A percentile compares a stretch with the other conserved stretches of the same genome.
Conservation (phyloP, 2,888 invertebrate species). For the Molorchus minor region DNA sequence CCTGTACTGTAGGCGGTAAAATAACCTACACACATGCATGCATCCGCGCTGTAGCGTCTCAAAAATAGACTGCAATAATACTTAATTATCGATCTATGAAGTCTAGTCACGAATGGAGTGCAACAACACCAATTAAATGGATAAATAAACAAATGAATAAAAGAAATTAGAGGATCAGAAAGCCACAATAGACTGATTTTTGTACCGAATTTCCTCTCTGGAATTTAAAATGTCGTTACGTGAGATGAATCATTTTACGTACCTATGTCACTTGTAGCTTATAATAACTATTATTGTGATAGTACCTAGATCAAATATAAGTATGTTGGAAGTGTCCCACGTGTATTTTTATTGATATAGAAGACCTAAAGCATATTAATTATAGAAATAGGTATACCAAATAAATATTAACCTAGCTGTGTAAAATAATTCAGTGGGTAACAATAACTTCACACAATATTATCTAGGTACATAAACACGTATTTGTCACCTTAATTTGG, state of each 20-base stretch:
- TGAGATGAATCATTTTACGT: constrained; percentile 16
- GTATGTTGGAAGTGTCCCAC: no score
- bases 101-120: not conserved
- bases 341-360: no score
- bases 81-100: not conserved
- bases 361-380: no score
- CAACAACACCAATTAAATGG: constrained; percentile 3
- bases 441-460: no score
- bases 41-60: not conserved
- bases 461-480: not conserved
- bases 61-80: constrained; percentile 2
- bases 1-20: constrained; percentile 19
- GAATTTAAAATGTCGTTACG: constrained; percentile 5
- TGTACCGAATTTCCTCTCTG: constrained; percentile 2
- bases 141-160: constrained; percentile 13
- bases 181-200: not conserved
- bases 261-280: no score
- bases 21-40: constrained; percentile 9
- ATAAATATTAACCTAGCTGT: no score
- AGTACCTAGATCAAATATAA: no score
- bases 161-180: not conserved
- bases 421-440: no score
- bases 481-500: not conserved
- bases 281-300: no score
- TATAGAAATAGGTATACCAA: no score